A percentile compares a stretch with the other conserved stretches of the same genome.
Conservation (phyloP, 2,797 vertebrate species). For the Vipera latastei region DNA sequence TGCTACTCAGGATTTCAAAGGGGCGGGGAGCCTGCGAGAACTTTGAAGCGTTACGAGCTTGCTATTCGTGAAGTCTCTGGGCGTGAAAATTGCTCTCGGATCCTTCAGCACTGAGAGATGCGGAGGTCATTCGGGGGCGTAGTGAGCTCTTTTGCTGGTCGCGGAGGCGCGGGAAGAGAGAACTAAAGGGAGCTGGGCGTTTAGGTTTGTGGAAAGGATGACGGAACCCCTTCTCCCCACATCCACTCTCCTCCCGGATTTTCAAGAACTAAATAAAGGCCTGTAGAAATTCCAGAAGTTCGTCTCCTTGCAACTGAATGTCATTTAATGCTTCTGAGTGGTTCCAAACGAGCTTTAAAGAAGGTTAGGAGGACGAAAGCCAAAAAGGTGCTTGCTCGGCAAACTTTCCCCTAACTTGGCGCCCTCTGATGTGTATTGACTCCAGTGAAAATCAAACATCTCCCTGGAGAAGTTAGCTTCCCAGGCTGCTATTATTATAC, state of each 20-base stretch:
- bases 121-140: not conserved
- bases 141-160: not conserved
- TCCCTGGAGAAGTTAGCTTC: not conserved
- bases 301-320: not conserved
- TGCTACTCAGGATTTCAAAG: not conserved
- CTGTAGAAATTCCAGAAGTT: not conserved
- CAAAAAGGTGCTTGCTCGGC: not conserved
- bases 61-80: not conserved
- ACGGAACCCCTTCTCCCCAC: not conserved
- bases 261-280: not conserved
- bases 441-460: not conserved
- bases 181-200: not conserved
- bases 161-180: not conserved
- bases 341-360: not conserved
- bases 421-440: not conserved
- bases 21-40: not conserved
- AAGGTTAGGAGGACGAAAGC: not conserved
- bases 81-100: not conserved
- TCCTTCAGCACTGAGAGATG: not conserved
- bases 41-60: not conserved
- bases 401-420: not conserved
- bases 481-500: not conserved
- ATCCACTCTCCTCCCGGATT: not conserved
- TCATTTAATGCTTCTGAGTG: not conserved
- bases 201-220: not conserved